A percentile compares a stretch with the other conserved stretches of the same genome.
These are phyloP conservation scores for Spinus olivaceus DNA, from an alignment of 2,797 vertebrate genomes.

Conservation along the genomic window DNA sequence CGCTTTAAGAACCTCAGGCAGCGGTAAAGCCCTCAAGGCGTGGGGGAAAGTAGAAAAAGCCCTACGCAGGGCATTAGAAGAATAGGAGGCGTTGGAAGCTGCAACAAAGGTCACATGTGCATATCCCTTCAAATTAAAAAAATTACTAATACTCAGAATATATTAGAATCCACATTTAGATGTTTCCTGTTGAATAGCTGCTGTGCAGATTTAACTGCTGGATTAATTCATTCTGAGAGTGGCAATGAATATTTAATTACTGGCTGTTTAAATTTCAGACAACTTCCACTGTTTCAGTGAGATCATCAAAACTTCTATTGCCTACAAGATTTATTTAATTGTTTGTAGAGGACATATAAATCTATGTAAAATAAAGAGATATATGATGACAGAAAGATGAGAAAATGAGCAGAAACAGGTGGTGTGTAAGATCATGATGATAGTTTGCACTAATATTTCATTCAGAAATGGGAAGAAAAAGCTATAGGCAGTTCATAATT, in stretches of 20 bases:
- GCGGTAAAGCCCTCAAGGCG: too few relatives aligned
- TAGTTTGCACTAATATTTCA: not conserved
- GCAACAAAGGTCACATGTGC: accelerated
- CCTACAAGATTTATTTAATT: not conserved
- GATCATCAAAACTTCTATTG: not conserved
- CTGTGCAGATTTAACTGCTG: not conserved
- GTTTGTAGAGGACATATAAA: not conserved
- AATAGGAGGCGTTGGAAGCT: too few relatives aligned
- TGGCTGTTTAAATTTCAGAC: not conserved
- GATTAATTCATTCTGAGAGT: not conserved
- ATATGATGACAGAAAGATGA: not conserved
- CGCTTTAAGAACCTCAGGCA: too few relatives aligned
- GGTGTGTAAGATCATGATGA: not conserved
- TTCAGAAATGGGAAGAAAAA: not conserved
- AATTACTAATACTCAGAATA: not conserved
- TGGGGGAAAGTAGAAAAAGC: too few relatives aligned
- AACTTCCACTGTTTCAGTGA: not conserved
- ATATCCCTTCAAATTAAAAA: not conserved
- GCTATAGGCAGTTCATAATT: not conserved
- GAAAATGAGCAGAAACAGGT: not conserved
- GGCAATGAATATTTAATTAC: not conserved
- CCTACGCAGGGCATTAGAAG: too few relatives aligned
- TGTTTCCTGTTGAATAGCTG: not conserved
- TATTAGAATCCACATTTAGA: not conserved
- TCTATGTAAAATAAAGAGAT: not conserved